A percentile compares a stretch with the other conserved stretches of the same genome.
These are phyloP conservation scores for Heteromormyrus szaboi DNA, from an alignment of 2,797 vertebrate species.

Conservation along the genomic window DNA sequence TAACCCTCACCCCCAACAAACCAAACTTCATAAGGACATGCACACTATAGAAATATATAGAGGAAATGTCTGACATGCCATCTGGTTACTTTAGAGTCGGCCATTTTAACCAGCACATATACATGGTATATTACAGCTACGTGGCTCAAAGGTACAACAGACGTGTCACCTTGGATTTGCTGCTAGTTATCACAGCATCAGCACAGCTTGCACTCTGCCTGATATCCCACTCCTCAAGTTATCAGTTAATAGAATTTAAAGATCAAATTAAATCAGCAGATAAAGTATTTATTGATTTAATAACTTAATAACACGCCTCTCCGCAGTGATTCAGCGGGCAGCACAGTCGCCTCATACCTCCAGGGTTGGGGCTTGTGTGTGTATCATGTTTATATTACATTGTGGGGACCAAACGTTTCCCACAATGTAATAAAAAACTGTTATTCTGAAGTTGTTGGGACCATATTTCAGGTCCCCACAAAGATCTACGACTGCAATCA, in stretches of 20 bases:
- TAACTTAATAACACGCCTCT: background rate
- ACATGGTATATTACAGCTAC: background rate
- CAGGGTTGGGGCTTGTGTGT: background rate
- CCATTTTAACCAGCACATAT: background rate
- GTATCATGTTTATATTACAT: background rate
- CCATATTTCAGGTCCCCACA: background rate
- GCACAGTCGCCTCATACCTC: background rate
- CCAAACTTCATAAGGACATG: background rate
- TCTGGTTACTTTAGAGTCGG: background rate
- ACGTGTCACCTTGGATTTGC: background rate
- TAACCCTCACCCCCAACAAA: background rate
- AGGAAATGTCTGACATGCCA: background rate
- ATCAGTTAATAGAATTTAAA: background rate
- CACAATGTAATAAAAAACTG: background rate
- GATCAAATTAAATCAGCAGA: background rate
- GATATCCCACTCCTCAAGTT: background rate
- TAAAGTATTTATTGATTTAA: background rate
- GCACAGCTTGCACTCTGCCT: background rate
- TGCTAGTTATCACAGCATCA: background rate
- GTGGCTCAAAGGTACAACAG: background rate
- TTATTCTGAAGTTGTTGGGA: background rate
- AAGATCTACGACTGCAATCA: background rate
- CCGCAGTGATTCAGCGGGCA: background rate
- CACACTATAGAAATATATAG: background rate
- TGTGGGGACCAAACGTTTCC: background rate